Base-by-base conservation (phyloP, 2,797 vertebrate species). In the Gymnopithys bicolor region DNA sequence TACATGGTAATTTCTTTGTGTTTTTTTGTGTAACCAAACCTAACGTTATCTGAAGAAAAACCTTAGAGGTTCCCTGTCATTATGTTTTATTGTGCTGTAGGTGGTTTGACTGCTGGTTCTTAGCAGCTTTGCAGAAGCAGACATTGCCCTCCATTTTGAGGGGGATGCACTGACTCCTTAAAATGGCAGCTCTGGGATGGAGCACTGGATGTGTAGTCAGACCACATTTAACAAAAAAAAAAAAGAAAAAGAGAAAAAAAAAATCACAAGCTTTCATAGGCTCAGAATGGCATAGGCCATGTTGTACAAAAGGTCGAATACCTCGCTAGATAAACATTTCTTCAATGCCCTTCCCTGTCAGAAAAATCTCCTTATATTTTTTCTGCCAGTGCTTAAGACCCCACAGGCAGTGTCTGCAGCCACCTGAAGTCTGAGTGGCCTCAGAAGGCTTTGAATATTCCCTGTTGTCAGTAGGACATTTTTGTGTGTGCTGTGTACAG, bases 371-470 rank as follows among this genome's bases (percentile, higher is more conserved):
- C 33, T 46, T 52, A 9, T 2, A 0, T 89, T 79, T 93, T 82
- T 82, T 12, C 35, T 76, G 25, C 11, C 19, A 27, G 51, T 70
- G 14, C 7, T 3, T 27, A 4, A n/a, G 23, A 33, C 73, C 0
- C 1, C 49, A 25, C 37, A 21, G 43, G 10, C 17, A 45, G n/a
- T 23, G 9, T 70, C 51, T 0, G 0, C 27, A 63, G 28, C 33
- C 5, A 13, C 59, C 17, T 87, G 21, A 63, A 56, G 18, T 64
- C 25, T 68, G 33, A 66, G 48, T 10, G 9, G 16, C 33, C 51
- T 87, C 53, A 21, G 8, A 55, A 77, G 30, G 25, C 21, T 82
- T 60, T 51, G 16, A 35, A 16, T 60, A 5, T 52, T 46, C 43
- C 49, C 25, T 84, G 4, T 45, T 70, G 45, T 53, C 30, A 23